These are phyloP conservation scores for Melanostigma gelatinosum DNA, from an alignment of 2,113 vertebrate species.

Conservation along the genomic window DNA sequence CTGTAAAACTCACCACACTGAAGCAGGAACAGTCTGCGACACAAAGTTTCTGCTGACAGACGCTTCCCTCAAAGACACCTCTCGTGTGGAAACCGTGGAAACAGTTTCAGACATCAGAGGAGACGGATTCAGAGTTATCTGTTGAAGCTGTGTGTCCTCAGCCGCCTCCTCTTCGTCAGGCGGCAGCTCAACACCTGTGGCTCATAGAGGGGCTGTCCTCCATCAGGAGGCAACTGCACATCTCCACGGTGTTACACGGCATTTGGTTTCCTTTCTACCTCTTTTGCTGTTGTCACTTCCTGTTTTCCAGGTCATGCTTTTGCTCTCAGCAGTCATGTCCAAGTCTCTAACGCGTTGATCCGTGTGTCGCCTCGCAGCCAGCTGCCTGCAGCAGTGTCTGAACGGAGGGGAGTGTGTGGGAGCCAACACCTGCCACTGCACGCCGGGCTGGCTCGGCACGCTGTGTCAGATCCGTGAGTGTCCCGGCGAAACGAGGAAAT, in stretches of 20 bases:
- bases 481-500: background rate
- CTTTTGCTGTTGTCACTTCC: background rate
- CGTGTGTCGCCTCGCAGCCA: slow-evolving; percentile 62
- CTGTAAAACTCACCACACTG: too few relatives aligned
- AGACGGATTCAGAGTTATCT: background rate
- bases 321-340: background rate
- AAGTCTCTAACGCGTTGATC: background rate
- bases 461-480: slow-evolving; percentile 86
- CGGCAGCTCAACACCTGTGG: background rate
- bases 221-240: background rate
- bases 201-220: background rate
- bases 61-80: too few relatives aligned
- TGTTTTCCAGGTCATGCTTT: too few relatives aligned
- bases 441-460: slow-evolving; percentile 74
- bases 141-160: background rate
- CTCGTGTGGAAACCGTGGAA: too few relatives aligned
- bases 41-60: too few relatives aligned
- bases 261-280: background rate
- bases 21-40: too few relatives aligned
- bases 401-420: slow-evolving; percentile 80
- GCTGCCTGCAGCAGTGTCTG: slow-evolving; percentile 83
- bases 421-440: slow-evolving; percentile 76
- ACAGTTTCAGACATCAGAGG: background rate
- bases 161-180: background rate
- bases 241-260: background rate